phyloP scores from a whole-genome alignment of 1,140 invertebrate genomes.

The Drosophila ficusphila region DNA sequence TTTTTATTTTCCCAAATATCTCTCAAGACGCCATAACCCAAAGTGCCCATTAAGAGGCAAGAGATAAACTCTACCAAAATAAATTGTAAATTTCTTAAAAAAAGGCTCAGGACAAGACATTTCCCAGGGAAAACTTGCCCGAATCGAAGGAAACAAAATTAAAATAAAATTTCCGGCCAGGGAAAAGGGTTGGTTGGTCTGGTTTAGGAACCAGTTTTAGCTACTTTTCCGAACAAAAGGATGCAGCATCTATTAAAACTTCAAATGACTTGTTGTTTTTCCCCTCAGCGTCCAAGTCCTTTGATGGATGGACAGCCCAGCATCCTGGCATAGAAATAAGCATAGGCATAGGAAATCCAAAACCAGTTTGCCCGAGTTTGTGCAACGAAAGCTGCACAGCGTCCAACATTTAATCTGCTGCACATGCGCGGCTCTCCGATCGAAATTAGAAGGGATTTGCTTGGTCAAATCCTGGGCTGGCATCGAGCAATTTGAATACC shows the following conservation, averaged over 20 bases:
- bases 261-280: conserved; percentile 78
- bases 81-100: conserved; percentile 33
- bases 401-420: conserved; percentile 73
- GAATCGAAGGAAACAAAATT: conserved; percentile 49
- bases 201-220: conserved; percentile 64
- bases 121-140: conserved; percentile 42
- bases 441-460: conserved; percentile 75
- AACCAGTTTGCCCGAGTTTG: conserved; percentile 60
- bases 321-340: conserved; percentile 27
- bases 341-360: conserved; percentile 67
- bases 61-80: conserved; percentile 65
- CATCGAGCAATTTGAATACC: conserved; percentile 61
- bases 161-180: conserved; percentile 51
- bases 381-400: conserved; percentile 59
- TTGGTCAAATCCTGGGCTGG: conserved; percentile 70
- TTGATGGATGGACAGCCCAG: conserved; percentile 71
- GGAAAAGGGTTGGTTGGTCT: conserved; percentile 62
- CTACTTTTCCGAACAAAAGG: conserved; percentile 61
- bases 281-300: conserved; percentile 51
- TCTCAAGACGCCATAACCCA: conserved; percentile 31
- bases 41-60: conserved; percentile 51
- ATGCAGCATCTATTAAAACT: conserved; percentile 78
- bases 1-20: conserved; percentile 50
- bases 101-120: conserved; percentile 25
- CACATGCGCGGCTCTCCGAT: conserved; percentile 51